Percentiles rank a stretch among this genome's conserved stretches.
Conservation (phyloP, 2,797 vertebrate genomes). For the Bryconaethiops microstoma region DNA sequence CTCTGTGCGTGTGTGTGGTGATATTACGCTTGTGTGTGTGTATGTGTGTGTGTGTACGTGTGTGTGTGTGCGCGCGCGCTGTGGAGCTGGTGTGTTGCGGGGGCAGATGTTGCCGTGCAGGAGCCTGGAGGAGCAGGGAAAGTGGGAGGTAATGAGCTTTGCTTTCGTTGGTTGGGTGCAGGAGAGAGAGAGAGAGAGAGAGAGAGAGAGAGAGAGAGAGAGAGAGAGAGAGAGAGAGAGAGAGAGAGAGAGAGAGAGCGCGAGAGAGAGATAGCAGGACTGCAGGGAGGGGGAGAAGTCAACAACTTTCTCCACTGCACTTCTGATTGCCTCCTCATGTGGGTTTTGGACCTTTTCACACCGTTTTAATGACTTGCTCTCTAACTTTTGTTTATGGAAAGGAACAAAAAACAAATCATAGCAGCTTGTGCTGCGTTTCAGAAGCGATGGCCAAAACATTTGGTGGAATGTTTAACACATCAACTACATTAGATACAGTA, state of each 20-base stretch:
- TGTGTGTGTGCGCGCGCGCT: slow-evolving; percentile 5
- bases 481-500: slow-evolving; percentile 19
- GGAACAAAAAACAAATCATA: slow-evolving; percentile 20
- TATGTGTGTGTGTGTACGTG: not conserved
- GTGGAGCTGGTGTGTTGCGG: slow-evolving; percentile 56
- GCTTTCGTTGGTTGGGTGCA: slow-evolving; percentile 55
- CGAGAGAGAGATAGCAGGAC: slow-evolving; percentile 50
- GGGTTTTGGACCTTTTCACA: slow-evolving; percentile 33
- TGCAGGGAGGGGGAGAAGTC: slow-evolving; percentile 47
- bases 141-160: slow-evolving; percentile 64
- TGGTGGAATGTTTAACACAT: slow-evolving; percentile 23
- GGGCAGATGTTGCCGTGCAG: slow-evolving; percentile 57
- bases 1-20: slow-evolving; percentile 16
- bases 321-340: slow-evolving; percentile 54
- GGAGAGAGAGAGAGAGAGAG: slow-evolving; percentile 49
- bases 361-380: slow-evolving; percentile 53
- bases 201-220: slow-evolving; percentile 43
- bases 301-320: slow-evolving; percentile 55
- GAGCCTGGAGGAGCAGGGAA: slow-evolving; percentile 60
- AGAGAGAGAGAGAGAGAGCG: slow-evolving; percentile 52
- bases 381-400: slow-evolving; percentile 46
- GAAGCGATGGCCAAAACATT: slow-evolving; percentile 32
- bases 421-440: slow-evolving; percentile 36
- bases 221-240: slow-evolving; percentile 49
- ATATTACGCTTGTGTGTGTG: slow-evolving; percentile 17